Conservation (phyloP, 2,113 vertebrate genomes). For the Thermophis baileyi region DNA sequence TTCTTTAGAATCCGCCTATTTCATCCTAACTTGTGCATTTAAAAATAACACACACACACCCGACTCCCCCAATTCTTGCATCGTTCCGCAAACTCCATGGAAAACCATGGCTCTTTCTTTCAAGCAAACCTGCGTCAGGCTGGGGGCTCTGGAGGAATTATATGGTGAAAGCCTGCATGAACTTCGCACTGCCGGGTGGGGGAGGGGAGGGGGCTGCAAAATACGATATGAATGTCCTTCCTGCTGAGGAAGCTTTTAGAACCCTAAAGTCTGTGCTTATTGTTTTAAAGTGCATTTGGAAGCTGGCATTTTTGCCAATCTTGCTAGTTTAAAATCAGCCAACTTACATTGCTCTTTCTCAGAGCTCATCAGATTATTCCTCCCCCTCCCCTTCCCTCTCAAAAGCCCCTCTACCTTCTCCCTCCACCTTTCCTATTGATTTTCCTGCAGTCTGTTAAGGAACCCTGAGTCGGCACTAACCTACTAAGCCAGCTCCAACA, state of each 20-base stretch:
- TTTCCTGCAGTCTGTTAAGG: constrained; percentile 8
- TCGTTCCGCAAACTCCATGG: background rate
- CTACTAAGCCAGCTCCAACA: background rate
- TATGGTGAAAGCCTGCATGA: background rate
- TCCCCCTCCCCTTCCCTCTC: background rate
- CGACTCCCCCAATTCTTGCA: background rate
- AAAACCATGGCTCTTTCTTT: background rate
- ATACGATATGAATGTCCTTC: background rate
- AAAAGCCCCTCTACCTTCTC: background rate
- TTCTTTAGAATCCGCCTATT: background rate
- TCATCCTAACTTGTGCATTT: background rate
- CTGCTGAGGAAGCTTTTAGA: background rate
- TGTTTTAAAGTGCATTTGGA: background rate
- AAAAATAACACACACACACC: background rate
- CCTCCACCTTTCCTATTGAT: background rate
- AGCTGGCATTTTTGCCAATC: background rate
- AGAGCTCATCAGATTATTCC: background rate
- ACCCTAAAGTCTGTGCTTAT: background rate
- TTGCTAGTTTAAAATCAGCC: background rate
- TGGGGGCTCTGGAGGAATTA: background rate
- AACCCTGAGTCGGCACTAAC: constrained; percentile 9
- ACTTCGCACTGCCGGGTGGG: background rate
- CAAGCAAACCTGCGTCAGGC: background rate
- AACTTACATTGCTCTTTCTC: background rate
- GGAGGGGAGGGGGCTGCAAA: background rate